A percentile compares a stretch with the other conserved stretches of the same genome.
Conservation (phyloP, 2,113 vertebrate genomes). For the Gasterosteus nipponicus region DNA sequence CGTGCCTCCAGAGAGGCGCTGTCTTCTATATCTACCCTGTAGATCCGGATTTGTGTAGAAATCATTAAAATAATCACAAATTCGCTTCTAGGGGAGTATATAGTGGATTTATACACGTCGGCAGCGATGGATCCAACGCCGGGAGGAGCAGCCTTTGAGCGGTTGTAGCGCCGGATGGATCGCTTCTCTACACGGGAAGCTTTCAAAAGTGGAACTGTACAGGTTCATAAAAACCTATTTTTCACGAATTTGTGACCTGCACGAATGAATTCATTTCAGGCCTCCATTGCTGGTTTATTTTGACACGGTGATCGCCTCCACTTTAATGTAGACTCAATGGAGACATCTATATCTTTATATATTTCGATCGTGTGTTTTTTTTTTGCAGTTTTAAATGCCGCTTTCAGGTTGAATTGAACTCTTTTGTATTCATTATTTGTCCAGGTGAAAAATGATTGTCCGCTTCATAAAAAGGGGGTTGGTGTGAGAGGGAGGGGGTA, state of each 20-base stretch:
- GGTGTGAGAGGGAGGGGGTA: not conserved
- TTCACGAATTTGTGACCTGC: not conserved
- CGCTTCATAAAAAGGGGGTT: conserved; percentile 21
- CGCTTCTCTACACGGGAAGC: not conserved
- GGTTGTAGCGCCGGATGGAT: not conserved
- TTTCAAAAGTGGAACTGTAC: not conserved
- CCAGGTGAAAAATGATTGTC: conserved; percentile 61
- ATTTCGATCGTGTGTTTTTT: conserved; percentile 12
- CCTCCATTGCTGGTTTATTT: not conserved
- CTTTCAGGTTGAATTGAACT: conserved; percentile 39
- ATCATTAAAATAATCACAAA: conserved; percentile 93
- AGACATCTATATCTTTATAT: not conserved
- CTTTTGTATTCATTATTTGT: conserved; percentile 50
- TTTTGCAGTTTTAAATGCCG: conserved; percentile 32
- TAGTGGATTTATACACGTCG: conserved; percentile 99
- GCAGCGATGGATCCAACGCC: conserved; percentile 71
- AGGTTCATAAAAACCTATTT: not conserved
- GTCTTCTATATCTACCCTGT: conserved; percentile 99
- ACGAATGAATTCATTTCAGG: not conserved
- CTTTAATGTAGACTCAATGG: conserved; percentile 11
- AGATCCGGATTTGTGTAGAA: conserved; percentile 99
- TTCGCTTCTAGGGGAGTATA: conserved; percentile 99
- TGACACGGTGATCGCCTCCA: not conserved
- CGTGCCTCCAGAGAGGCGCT: conserved; percentile 72
- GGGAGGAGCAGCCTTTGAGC: conserved; percentile 15